A percentile compares a stretch with the other conserved stretches of the same genome.
phyloP scores from a whole-genome alignment of 2,797 vertebrate genomes.

The Atherinosoma microstoma region DNA sequence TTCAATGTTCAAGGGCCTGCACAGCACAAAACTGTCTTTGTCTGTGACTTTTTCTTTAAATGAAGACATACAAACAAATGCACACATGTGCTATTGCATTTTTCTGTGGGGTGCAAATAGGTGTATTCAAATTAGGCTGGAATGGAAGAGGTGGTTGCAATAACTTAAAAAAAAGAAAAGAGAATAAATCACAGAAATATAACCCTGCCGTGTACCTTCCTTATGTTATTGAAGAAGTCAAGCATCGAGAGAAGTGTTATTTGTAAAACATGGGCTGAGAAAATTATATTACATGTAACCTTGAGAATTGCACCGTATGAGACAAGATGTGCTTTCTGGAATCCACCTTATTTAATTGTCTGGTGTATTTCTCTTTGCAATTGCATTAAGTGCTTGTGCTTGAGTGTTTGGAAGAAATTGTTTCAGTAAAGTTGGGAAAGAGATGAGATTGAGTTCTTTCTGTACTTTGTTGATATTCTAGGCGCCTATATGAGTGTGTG shows the following conservation, averaged over 20 bases:
- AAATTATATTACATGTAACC: constrained; percentile 45
- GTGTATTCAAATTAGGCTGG: constrained; percentile 23
- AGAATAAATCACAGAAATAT: constrained; percentile 6
- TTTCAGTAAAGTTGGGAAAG: constrained; percentile 32
- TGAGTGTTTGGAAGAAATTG: constrained; percentile 39
- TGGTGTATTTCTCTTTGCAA: constrained; percentile 23
- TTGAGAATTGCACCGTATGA: constrained; percentile 30
- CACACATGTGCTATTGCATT: background rate
- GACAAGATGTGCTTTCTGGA: constrained; percentile 24
- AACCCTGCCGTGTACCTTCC: constrained; percentile 18
- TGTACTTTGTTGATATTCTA: constrained; percentile 23
- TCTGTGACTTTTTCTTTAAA: constrained; percentile 23
- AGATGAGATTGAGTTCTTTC: constrained; percentile 36
- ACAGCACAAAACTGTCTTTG: constrained; percentile 7
- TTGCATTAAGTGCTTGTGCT: constrained; percentile 31
- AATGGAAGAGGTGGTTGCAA: constrained; percentile 10
- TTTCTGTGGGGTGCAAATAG: background rate
- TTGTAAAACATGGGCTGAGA: constrained; percentile 20
- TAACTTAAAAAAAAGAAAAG: constrained; percentile 15
- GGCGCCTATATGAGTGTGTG: background rate
- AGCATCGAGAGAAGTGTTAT: constrained; percentile 22
- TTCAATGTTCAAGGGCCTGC: background rate
- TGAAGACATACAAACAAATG: constrained; percentile 12
- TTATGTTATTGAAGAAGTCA: constrained; percentile 23
- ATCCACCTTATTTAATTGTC: constrained; percentile 39